Conservation (phyloP, 30 jellyfish, hydroid and myxozoan genomes). For the Pseudorhiza aurosa region DNA sequence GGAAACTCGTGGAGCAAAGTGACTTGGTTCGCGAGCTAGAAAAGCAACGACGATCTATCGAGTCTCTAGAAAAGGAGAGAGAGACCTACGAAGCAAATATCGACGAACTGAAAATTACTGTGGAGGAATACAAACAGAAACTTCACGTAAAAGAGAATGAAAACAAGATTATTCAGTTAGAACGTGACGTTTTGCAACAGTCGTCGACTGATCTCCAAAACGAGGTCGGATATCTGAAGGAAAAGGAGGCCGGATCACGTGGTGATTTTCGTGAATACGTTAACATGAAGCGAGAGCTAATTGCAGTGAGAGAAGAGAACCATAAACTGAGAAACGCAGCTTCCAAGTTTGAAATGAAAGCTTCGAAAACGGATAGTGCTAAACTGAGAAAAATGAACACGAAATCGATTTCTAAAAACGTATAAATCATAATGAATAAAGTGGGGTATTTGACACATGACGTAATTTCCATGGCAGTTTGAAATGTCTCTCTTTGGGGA, state of each 20-base stretch:
- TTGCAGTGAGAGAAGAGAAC: slow-evolving; percentile 40
- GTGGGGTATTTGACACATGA: too few species aligned
- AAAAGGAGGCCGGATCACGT: slow-evolving; percentile 23
- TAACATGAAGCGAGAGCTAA: slow-evolving; percentile 43
- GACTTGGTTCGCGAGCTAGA: slow-evolving; percentile 42
- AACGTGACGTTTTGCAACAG: slow-evolving; percentile 49
- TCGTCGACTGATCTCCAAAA: slow-evolving; percentile 44
- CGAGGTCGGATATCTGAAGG: slow-evolving; percentile 53
- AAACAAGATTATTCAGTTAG: slow-evolving; percentile 38
- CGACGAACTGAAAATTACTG: slow-evolving; percentile 5
- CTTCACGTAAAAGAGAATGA: slow-evolving; percentile 3
- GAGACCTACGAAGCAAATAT: not conserved
- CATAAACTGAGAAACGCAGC: slow-evolving; percentile 6
- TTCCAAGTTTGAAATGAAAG: slow-evolving; percentile 29
- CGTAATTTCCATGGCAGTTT: too few species aligned
- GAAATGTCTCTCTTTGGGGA: too few species aligned
- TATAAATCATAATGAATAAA: too few species aligned
- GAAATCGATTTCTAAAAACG: not conserved
- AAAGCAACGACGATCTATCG: slow-evolving; percentile 19
- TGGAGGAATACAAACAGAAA: not conserved
- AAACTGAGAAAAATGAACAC: not conserved
- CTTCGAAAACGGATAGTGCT: slow-evolving; percentile 13
- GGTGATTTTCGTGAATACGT: slow-evolving; percentile 44
- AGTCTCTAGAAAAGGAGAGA: slow-evolving; percentile 21
- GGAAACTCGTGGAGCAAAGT: slow-evolving; percentile 50